Evolutionary conservation across 1,140 invertebrate species (phyloP).

Genomic region (Thaumatotibia leucotreta): DNA sequence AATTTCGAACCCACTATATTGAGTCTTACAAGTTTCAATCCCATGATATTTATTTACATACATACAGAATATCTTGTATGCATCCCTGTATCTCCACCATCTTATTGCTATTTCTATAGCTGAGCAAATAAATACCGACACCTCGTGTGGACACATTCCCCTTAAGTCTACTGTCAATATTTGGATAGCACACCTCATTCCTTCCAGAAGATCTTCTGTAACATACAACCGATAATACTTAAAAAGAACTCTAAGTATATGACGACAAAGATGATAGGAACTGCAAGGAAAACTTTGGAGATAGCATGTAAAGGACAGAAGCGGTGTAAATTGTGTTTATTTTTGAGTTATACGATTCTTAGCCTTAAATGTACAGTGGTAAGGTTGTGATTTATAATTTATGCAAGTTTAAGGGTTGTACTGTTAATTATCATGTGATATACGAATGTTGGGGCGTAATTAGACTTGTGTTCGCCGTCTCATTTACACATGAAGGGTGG

Average conservation of each 20-base stretch:
- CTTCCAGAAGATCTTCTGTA: background rate
- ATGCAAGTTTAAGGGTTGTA: background rate
- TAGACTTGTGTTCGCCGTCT: background rate
- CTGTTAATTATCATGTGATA: slow-evolving; percentile 12
- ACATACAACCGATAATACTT: background rate
- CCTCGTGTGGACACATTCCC: slow-evolving; percentile 9
- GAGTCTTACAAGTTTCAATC: too few relatives aligned
- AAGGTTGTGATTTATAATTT: background rate
- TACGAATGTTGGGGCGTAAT: slow-evolving; percentile 2
- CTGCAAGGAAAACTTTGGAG: background rate
- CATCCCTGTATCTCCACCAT: background rate
- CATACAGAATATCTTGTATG: background rate
- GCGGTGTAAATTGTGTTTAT: slow-evolving; percentile 5
- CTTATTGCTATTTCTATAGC: slow-evolving; percentile 12
- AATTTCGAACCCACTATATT: too few relatives aligned
- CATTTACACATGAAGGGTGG: background rate
- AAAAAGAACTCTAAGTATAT: background rate
- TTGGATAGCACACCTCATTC: slow-evolving; percentile 6
- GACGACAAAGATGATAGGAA: background rate
- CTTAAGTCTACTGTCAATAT: slow-evolving; percentile 13
- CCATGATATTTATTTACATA: too few relatives aligned
- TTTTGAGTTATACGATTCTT: background rate
- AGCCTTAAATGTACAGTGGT: background rate
- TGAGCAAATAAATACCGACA: background rate
- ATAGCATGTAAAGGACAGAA: slow-evolving; percentile 4